Percentiles rank a stretch among this genome's conserved stretches.
Conservation (phyloP, 2,888 invertebrate species). For the Embidobia sp. region DNA sequence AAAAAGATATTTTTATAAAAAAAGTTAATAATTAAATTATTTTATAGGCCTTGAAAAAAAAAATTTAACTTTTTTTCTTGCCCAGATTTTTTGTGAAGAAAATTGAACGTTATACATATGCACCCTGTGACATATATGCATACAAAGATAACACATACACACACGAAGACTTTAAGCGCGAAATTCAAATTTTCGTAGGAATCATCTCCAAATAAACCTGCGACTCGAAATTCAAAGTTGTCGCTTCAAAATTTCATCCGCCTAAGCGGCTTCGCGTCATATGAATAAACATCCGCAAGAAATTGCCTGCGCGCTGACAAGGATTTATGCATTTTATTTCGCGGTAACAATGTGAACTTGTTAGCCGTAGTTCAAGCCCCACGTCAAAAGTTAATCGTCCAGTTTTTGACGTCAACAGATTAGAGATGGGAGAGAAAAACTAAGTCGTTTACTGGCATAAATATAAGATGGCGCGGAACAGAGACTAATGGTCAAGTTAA, state of each 20-base stretch:
- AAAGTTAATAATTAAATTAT: too few relatives aligned
- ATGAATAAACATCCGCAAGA: conserved; percentile 53
- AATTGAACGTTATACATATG: too few relatives aligned
- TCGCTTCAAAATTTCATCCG: conserved; percentile 33
- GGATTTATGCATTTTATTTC: conserved; percentile 43
- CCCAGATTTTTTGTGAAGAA: too few relatives aligned
- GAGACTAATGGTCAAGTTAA: not conserved
- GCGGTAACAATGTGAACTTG: conserved; percentile 16
- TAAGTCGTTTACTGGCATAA: not conserved
- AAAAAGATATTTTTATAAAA: too few relatives aligned
- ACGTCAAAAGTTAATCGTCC: conserved; percentile 13
- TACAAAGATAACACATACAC: too few relatives aligned
- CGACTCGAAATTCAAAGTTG: conserved; percentile 32
- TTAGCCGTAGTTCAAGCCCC: conserved; percentile 9
- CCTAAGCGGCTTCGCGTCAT: conserved; percentile 35
- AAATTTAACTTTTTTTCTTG: too few relatives aligned
- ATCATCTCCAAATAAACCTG: conserved; percentile 14
- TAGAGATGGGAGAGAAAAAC: not conserved
- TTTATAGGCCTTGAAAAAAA: too few relatives aligned
- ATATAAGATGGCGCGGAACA: conserved; percentile 1
- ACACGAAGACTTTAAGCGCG: too few relatives aligned
- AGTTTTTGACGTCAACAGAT: conserved; percentile 17
- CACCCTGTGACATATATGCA: too few relatives aligned
- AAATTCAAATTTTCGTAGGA: too few relatives aligned
- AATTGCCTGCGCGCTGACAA: conserved; percentile 30